Evolutionary conservation across 2,797 vertebrate genomes (phyloP), one percentile per base, ranked within the genome.

Genomic region (Craterocephalus amniculus): DNA sequence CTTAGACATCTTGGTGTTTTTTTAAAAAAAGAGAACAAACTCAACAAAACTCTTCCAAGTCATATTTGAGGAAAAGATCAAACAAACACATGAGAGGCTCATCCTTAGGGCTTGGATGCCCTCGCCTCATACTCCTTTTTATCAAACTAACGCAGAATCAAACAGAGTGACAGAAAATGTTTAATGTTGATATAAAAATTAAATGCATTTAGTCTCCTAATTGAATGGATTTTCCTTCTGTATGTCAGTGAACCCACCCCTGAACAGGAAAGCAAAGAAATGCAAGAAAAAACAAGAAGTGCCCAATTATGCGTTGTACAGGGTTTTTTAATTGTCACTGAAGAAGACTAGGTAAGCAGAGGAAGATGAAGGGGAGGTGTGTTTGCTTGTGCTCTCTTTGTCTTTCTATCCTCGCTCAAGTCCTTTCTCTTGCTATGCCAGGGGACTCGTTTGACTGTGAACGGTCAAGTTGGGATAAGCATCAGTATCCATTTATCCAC

Each of bases 401-500:
- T 63, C 43, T 26, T 32, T 38, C 40, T 7, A 8, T 68, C 55
- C 58, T 68, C 73, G 57, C 22, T 62, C 12, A 0, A 60, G 12
- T 69, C 70, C 20, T 32, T 43, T 43, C 20, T 27, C 13, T 27
- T 20, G 0, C 67, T 35, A 49, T 58, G 45, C 36, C 71, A 12
- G 60, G 78, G 76, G 81, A 87, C 48, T 58, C 2, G 34, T 79
- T 81, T 76, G 67, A 70, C 72, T 20, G 60, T 32, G 61, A 82
- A 60, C 7, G 58, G 62, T 58, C 64, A 68, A 71, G 72, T 57
- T 74, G 81, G 80, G 79, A 81, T 77, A 85, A 83, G 67, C 88
- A 88, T 90, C 85, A 80, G 79, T 80, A 83, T 86, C 88, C 76
- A 92, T 93, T 92, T 92, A 83, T 88, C 85, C 81, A 84, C 76